Conservation (phyloP, 2,797 vertebrate species). For the Heliangelus exortis region DNA sequence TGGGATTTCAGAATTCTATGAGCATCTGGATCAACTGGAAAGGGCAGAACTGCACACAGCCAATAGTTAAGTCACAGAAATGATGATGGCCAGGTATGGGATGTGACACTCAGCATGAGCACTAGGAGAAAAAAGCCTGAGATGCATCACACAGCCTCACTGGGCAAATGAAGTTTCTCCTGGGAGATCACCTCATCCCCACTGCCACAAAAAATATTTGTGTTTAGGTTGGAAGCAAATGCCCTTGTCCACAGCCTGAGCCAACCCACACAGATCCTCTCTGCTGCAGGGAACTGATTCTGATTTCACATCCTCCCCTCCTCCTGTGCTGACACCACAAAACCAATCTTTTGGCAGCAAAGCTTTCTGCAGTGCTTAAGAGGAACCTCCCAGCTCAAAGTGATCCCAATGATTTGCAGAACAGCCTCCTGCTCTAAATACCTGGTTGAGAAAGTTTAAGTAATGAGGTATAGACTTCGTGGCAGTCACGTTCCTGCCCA, state of each 20-base stretch:
- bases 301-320: not conserved
- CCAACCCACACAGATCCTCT: accelerated
- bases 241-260: not conserved
- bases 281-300: not conserved
- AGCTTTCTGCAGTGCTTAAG: not conserved
- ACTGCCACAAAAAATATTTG: not conserved
- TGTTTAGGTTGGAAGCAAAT: not conserved
- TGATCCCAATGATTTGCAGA: not conserved
- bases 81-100: not conserved
- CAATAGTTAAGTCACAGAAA: not conserved
- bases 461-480: conserved; percentile 81
- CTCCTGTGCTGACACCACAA: not conserved
- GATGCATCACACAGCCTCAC: not conserved
- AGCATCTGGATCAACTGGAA: not conserved
- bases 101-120: accelerated
- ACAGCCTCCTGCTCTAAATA: not conserved
- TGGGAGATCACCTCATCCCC: not conserved
- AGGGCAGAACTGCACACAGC: not conserved
- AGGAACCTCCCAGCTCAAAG: not conserved
- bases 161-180: not conserved
- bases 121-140: not conserved
- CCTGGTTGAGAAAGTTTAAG: conserved; percentile 85
- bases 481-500: conserved; percentile 80
- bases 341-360: not conserved
- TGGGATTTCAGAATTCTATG: not conserved